Conservation (phyloP, 1,140 invertebrate species). For the Heterodera carotae region DNA sequence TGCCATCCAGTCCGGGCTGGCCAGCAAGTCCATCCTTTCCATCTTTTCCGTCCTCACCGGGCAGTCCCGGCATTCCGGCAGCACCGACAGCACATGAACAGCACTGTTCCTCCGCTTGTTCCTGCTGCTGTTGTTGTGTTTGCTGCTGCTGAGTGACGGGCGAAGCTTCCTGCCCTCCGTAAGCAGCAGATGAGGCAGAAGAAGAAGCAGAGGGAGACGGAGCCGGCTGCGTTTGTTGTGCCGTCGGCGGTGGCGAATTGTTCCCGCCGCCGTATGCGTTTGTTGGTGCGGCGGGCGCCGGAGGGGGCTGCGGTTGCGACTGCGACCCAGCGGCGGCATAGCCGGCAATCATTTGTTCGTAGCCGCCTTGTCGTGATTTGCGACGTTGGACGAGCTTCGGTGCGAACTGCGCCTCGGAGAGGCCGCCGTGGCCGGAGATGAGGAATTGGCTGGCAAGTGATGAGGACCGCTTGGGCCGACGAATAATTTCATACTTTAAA, state of each 20-base stretch:
- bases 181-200: neutral
- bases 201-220: neutral
- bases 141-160: neutral
- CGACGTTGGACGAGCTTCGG: conserved; percentile 8
- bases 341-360: conserved; percentile 16
- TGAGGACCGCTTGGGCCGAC: conserved; percentile 16
- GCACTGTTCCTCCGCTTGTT: neutral
- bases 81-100: conserved; percentile 26
- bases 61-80: neutral
- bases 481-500: conserved; percentile 20
- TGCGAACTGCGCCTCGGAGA: conserved; percentile 7
- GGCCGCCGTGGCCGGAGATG: conserved; percentile 7
- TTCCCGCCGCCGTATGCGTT: neutral
- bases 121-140: neutral
- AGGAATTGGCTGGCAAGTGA: conserved; percentile 15
- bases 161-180: neutral
- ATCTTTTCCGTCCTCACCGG: neutral
- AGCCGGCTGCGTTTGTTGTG: neutral
- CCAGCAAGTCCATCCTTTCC: conserved; percentile 22
- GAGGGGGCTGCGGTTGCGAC: neutral
- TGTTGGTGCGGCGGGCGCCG: conserved; percentile 14
- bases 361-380: conserved; percentile 15
- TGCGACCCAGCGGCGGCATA: conserved; percentile 6
- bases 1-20: conserved; percentile 1
- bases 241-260: neutral